Evolutionary conservation across 2,113 vertebrate genomes (phyloP), one percentile per base, ranked within the genome.

Genomic region (Lucifuga dentata): DNA sequence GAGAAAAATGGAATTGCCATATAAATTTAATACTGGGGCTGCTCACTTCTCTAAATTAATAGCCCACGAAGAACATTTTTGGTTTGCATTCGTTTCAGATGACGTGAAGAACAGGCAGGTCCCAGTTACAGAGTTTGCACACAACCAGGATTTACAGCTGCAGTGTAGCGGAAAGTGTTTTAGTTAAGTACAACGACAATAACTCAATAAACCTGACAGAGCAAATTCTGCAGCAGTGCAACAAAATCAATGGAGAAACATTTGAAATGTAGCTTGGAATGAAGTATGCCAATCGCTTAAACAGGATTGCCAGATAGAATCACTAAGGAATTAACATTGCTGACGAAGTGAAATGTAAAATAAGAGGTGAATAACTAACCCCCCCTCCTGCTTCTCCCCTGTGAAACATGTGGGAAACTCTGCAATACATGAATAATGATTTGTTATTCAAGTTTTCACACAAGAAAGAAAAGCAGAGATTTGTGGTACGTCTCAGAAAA

Each of bases 361-460:
- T 2, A 35, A 36, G 26, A 38, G 45, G 45, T 50, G 8, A 52
- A 29, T 8, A 33, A 61, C 15, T 4, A 1, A n/a, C n/a, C n/a
- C n/a, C n/a, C 8, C 43, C 36, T 29, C 35, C 33, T 6, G 2
- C 43, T 40, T 23, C 21, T 38, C 45, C 26, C 23, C 4, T 5
- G 10, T 35, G 29, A 50, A 50, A 17, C 21, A 52, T 12, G 16
- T 29, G 8, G 48, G 44, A 49, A 2, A 3, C 20, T 3, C 56
- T 50, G 38, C 46, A 78, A 35, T 46, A 46, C 4, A 45, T 52
- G 16, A 50, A n/a, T 44, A 29, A 16, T 65, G 11, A 60, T 55
- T 52, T 17, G 16, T 23, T 48, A 20, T 39, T 16, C 2, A 17
- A 21, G 23, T 59, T 49, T 39, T n/a, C n/a, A n/a, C n/a, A n/a